Percentiles rank a stretch among this genome's conserved stretches.
Conservation (phyloP, 2,113 vertebrate genomes). For the Gadus chalcogrammus region DNA sequence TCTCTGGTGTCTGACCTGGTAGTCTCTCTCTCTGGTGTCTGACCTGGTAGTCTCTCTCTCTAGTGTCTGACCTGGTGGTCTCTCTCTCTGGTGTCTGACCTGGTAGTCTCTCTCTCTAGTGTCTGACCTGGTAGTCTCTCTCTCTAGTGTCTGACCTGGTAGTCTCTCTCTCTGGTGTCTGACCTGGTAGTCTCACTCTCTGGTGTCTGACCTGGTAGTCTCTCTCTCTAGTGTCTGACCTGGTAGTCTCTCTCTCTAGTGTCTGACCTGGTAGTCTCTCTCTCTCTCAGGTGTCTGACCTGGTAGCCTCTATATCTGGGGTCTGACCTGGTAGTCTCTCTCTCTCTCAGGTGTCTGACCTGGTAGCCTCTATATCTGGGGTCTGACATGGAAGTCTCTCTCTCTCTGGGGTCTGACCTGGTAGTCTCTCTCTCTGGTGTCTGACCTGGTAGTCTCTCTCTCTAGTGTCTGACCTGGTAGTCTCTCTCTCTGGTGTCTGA, state of each 20-base stretch:
- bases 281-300: too few species aligned
- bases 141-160: slow-evolving; percentile 78
- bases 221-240: too few species aligned
- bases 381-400: too few species aligned
- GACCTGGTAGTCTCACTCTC: slow-evolving; percentile 76
- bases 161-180: slow-evolving; percentile 17
- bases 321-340: not conserved
- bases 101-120: slow-evolving; percentile 62
- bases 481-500: slow-evolving; percentile 48
- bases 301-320: too few species aligned
- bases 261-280: slow-evolving; percentile 66
- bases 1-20: slow-evolving; percentile 78
- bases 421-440: too few species aligned
- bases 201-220: too few species aligned
- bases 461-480: slow-evolving; percentile 78
- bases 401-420: too few species aligned
- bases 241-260: too few species aligned
- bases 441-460: too few species aligned
- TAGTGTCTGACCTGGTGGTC: slow-evolving; percentile 78
- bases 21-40: slow-evolving; percentile 22
- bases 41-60: slow-evolving; percentile 76
- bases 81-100: slow-evolving; percentile 66
- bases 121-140: slow-evolving; percentile 78
- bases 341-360: too few species aligned
- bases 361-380: too few species aligned